Evolutionary conservation across 2,113 vertebrate genomes (phyloP), one percentile per base, ranked within the genome.

Genomic region (Cyanoramphus novaezelandiae): DNA sequence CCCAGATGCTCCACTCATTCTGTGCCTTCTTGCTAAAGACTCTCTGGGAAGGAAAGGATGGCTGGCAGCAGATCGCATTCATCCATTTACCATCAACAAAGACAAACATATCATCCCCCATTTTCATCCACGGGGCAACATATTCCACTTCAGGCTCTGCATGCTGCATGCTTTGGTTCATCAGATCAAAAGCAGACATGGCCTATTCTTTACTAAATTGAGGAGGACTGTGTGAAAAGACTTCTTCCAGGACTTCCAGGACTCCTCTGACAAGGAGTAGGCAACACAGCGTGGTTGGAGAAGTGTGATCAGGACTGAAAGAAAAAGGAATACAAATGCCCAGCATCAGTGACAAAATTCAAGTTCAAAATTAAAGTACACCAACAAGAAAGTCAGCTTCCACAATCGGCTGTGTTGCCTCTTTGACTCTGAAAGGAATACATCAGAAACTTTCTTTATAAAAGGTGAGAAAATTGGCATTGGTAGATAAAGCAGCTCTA

Each of bases 21-120:
- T 96, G 82, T 47, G 81, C 27, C 77, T 90, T 85, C 96, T 82
- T 97, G 82, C 62, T 94, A 2, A 92, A 52, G 64, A 88, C 52
- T 71, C 94, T 97, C 35, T 24, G 90, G 29, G 93, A 78, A 65
- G 94, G 81, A 86, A 93, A 64, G 2, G 96, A 65, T 83, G 82
- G 82, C 24, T 95, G 95, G 82, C 74, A 93, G 82, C 57, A 96
- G 37, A 43, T 87, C 68, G 97, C 97, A 1, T 91, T 98, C 93
- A 97, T 88, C 96, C 98, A 93, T 16, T 93, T 97, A n/a, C 96
- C 97, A 10, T 97, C 97, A 70, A 90, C 43, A 67, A 97, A 96
- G 53, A 97, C 93, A 46, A 97, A 94, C 62, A 93, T 82, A 57
- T 98, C 97, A 13, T 94, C 93, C 24, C 94, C 96, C 44, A 95